phyloP scores from a whole-genome alignment of 2,797 vertebrate genomes.

The Microctenopoma stevenorrisi region DNA sequence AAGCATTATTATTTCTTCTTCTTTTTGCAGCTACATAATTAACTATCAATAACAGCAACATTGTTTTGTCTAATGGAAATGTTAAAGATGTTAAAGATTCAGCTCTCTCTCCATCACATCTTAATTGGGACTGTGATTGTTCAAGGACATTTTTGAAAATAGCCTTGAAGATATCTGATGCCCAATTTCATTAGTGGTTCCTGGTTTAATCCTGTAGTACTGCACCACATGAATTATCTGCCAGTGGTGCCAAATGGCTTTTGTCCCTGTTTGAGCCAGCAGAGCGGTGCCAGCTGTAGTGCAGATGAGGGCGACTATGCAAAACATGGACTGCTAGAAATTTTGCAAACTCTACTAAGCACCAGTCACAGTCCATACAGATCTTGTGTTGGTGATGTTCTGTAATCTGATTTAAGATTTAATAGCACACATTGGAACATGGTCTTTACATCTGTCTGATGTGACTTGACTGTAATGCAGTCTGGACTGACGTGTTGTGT shows the following conservation, averaged over 20 bases:
- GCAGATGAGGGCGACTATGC: constrained; percentile 44
- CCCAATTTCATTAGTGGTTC: constrained; percentile 69
- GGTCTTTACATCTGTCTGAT: not conserved
- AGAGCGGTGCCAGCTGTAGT: constrained; percentile 43
- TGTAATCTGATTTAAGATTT: constrained; percentile 18
- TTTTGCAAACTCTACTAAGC: constrained; percentile 22
- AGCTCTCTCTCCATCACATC: constrained; percentile 34
- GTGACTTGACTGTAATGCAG: constrained; percentile 2
- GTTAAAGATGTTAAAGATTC: constrained; percentile 11
- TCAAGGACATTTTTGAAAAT: constrained; percentile 70
- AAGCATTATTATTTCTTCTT: not conserved
- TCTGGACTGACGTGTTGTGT: constrained; percentile 6
- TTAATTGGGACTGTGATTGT: constrained; percentile 48
- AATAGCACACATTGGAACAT: not conserved
- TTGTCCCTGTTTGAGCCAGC: constrained; percentile 53
- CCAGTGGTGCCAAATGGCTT: constrained; percentile 66
- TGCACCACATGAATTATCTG: constrained; percentile 64
- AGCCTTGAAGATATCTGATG: constrained; percentile 53
- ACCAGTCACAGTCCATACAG: constrained; percentile 3
- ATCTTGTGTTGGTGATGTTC: constrained; percentile 10
- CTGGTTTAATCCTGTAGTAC: constrained; percentile 64
- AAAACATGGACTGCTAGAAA: constrained; percentile 26
- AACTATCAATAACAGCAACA: not conserved
- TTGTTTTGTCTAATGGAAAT: not conserved
- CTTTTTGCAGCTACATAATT: not conserved